phyloP scores from a whole-genome alignment of 2,797 vertebrate species.

The Falco berigora region DNA sequence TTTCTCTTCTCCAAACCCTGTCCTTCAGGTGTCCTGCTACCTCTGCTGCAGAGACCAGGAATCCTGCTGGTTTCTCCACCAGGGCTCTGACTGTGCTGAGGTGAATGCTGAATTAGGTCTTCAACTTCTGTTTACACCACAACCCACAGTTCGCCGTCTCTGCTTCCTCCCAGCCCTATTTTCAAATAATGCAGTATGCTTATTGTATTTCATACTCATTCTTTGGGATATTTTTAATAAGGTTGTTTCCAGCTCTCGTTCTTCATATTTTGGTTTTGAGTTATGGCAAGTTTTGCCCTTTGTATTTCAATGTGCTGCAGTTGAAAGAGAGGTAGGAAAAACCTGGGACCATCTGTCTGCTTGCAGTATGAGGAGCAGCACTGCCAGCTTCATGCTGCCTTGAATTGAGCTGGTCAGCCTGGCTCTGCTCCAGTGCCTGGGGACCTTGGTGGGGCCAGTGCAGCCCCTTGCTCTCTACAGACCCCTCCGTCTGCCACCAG shows the following conservation, averaged over 20 bases:
- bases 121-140: neutral
- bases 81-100: neutral
- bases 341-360: neutral
- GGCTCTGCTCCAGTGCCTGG: neutral
- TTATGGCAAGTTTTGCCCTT: neutral
- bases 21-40: neutral
- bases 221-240: neutral
- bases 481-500: neutral
- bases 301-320: neutral
- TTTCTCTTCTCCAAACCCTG: neutral
- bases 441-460: neutral
- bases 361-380: neutral
- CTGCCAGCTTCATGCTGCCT: neutral
- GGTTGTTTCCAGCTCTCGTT: neutral
- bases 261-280: neutral
- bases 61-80: neutral
- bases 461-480: neutral
- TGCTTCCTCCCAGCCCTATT: neutral
- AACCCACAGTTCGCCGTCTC: neutral
- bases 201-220: neutral
- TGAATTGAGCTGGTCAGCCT: neutral
- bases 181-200: neutral
- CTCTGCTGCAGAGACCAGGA: neutral
- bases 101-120: neutral
- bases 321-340: neutral